These are phyloP conservation scores for Synergus umbraculus DNA, from an alignment of 2,888 invertebrate species.

Conservation along the genomic window DNA sequence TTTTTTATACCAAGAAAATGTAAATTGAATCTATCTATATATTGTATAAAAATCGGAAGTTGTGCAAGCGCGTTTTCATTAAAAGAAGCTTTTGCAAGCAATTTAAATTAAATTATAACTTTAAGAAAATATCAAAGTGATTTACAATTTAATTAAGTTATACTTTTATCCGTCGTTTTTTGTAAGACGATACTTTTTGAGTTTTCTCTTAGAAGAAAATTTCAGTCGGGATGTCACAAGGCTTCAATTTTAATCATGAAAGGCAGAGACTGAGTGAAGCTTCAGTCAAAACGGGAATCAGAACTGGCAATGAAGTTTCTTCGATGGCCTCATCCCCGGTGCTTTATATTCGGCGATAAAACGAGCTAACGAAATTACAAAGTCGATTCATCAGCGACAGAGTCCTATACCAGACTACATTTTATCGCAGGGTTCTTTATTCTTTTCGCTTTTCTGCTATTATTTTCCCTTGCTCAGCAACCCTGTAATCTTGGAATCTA, in stretches of 20 bases:
- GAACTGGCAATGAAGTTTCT: constrained; percentile 22
- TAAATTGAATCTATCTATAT: too few species aligned
- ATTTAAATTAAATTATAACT: background rate
- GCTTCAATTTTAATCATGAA: constrained; percentile 14
- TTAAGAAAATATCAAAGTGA: background rate
- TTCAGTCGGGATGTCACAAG: background rate
- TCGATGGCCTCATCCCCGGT: background rate
- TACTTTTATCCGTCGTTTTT: background rate
- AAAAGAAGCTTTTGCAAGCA: background rate
- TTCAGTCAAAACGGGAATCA: background rate
- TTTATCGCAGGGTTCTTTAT: constrained; percentile 57
- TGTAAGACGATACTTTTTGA: background rate
- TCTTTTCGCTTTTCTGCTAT: constrained; percentile 50
- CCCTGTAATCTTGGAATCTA: constrained; percentile 72
- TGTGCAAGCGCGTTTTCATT: background rate
- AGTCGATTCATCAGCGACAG: constrained; percentile 67
- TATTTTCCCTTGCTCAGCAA: constrained; percentile 50
- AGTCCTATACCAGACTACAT: constrained; percentile 52
- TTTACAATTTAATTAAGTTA: background rate
- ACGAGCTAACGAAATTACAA: constrained; percentile 68
- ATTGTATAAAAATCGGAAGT: too few species aligned
- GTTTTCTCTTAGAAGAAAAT: background rate
- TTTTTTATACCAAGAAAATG: background rate
- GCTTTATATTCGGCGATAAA: constrained; percentile 49
- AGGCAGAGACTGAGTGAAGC: background rate